Evolutionary conservation across 92 coral and sea anemone genomes (phyloP), one percentile per base, ranked within the genome.

Genomic region (Plumapathes pennacea): DNA sequence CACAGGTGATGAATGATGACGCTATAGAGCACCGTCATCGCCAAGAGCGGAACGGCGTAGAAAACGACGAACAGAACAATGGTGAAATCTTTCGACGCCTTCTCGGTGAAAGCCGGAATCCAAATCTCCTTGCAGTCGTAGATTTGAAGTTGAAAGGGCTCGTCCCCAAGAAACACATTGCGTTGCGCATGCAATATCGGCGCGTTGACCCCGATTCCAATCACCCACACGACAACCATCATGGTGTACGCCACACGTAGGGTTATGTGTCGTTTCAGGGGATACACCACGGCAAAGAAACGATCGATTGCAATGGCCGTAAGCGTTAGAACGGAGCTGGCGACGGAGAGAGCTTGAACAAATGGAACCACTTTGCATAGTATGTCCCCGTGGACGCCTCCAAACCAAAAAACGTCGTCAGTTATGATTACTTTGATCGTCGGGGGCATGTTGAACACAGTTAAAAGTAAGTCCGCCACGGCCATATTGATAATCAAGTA

Each of bases 401-500:
- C 38, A 22, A 62, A 30, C 90, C 83, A 88, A 12, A 45, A 38
- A 6, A 37, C 25, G 14, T 29, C 29, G 1, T 75, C 29, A 31
- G 44, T 26, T 10, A 74, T 47, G 11, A 78, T 38, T 9, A 61
- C 14, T 15, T 61, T 54, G 1, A 76, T 67, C 10, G 65, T 52
- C 13, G 77, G 44, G 0, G 96, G 83, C 86, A 78, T 88, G 69
- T 63, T 77, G 36, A 73, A 77, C 4, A 75, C 64, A 8, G 96
- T 88, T 6, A 88, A 25, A 24, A 88, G 63, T 1, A 88, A 61
- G 37, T 88, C 96, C 2, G 90, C 85, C 2, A 78, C 70, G 10
- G 96, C 96, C 96, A 88, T 83, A 67, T 88, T 88, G 38, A 88
- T 80, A 28, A 88, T 88, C 32, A 88, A 33, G 57, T 77, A 88